Evolutionary conservation across 2,888 invertebrate species (phyloP).

Genomic region (Ophonus ardosiacus): DNA sequence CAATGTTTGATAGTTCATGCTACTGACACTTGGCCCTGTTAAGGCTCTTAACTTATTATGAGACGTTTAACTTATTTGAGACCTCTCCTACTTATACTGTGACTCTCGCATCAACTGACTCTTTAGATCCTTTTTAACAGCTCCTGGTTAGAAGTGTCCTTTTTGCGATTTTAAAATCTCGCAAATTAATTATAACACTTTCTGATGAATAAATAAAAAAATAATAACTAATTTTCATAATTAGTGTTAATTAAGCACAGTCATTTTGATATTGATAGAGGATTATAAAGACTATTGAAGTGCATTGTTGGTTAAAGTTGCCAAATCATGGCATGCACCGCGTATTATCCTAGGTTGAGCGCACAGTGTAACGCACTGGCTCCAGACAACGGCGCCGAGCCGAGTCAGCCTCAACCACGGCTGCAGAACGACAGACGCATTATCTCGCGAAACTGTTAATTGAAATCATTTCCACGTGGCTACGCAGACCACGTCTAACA

Average conservation of each 20-base stretch:
- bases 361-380: slow-evolving; percentile 2
- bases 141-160: too few relatives aligned
- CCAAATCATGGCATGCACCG: slow-evolving; percentile 20
- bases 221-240: too few relatives aligned
- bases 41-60: too few relatives aligned
- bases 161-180: too few relatives aligned
- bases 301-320: neutral
- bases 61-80: too few relatives aligned
- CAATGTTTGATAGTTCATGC: too few relatives aligned
- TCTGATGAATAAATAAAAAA: too few relatives aligned
- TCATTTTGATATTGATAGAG: neutral
- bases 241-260: neutral
- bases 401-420: neutral
- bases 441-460: slow-evolving; percentile 50
- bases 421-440: slow-evolving; percentile 33
- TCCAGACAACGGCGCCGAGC: neutral
- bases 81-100: too few relatives aligned
- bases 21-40: too few relatives aligned
- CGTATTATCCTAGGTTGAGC: slow-evolving; percentile 13
- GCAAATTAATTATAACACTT: too few relatives aligned
- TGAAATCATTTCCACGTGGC: slow-evolving; percentile 53
- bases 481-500: slow-evolving; percentile 12
- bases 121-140: too few relatives aligned
- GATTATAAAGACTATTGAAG: neutral
- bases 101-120: too few relatives aligned